Evolutionary conservation across 1,140 invertebrate genomes (phyloP), one percentile per base, ranked within the genome.

Genomic region (Laodelphax striatellus): DNA sequence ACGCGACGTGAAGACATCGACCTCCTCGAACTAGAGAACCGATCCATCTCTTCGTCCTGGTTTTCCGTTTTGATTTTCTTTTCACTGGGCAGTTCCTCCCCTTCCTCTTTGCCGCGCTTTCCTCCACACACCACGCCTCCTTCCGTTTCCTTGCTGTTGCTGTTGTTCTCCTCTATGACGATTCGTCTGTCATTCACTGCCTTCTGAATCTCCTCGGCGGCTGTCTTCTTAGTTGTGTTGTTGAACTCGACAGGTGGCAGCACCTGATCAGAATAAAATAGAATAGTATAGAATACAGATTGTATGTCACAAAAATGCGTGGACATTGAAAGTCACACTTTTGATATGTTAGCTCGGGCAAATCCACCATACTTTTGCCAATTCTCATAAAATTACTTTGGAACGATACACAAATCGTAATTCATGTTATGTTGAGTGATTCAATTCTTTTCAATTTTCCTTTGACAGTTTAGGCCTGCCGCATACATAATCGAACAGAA

Each of bases 1-100:
- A 80, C 76, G 22, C 76, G 70, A 70, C 74, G 76, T 60, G 80
- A 77, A 67, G 77, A 80, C 16, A 50, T 22, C 63, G 79, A 73
- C 14, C 21, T 41, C 31, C 59, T 54, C 17, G 50, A 43, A 69
- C 73, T 79, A 53, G 73, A 76, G 67, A 77, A 82, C 67, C 77
- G 71, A 52, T 72, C 79, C 77, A 82, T 82, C 53, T 82, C 76
- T 70, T 75, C 73, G 59, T 75, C 72, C 43, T 55, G 69, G 62
- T 70, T 72, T 69, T 75, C 75, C 57, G 73, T 72, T 70, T 73
- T 71, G 0, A 60, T 62, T 60, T 69, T 70, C 28, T 72, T 72
- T 0, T 67, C 61, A 8, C 60, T 56, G 41, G 70, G 57, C 65
- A 52, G 63, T 46, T 60, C 58, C 63, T 66, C 52, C 55, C 61